These are phyloP conservation scores for Palaemon carinicauda DNA, from an alignment of 1,140 invertebrate species.

Conservation along the genomic window DNA sequence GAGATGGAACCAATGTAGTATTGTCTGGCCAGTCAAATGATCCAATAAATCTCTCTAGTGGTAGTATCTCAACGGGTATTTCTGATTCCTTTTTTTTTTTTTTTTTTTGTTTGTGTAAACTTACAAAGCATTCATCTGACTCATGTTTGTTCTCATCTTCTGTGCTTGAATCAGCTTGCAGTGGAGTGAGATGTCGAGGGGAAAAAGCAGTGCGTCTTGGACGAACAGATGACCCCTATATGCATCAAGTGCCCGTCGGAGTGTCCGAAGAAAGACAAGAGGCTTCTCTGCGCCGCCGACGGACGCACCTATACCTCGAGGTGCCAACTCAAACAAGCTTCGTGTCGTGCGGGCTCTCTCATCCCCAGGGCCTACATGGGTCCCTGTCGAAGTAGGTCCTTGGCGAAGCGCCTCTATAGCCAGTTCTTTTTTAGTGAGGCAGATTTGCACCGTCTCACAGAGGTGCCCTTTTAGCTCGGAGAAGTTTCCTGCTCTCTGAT, in stretches of 20 bases:
- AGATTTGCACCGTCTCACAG: too few species aligned
- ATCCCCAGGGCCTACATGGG: conserved; percentile 83
- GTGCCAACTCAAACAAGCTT: conserved; percentile 81
- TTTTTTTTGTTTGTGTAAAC: too few species aligned
- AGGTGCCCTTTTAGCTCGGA: too few species aligned
- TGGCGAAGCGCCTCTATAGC: too few species aligned
- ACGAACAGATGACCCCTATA: conserved; percentile 39
- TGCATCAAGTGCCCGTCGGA: background rate
- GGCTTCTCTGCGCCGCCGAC: conserved; percentile 87
- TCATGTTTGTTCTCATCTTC: background rate
- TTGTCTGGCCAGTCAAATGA: too few species aligned
- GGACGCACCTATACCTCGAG: conserved; percentile 83
- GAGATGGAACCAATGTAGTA: too few species aligned
- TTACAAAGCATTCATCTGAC: too few species aligned
- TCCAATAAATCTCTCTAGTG: too few species aligned
- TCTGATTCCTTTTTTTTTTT: too few species aligned
- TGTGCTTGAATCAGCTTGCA: conserved; percentile 31
- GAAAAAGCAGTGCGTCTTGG: conserved; percentile 37
- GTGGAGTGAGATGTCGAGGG: conserved; percentile 13
- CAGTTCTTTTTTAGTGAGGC: too few species aligned
- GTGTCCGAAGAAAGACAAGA: background rate
- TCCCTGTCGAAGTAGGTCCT: conserved; percentile 79
- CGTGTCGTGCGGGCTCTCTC: conserved; percentile 76
- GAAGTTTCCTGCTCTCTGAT: too few species aligned
- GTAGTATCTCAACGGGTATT: too few species aligned